phyloP scores from a whole-genome alignment of 2,797 vertebrate species.

The Oryzias dopingdopingensis region DNA sequence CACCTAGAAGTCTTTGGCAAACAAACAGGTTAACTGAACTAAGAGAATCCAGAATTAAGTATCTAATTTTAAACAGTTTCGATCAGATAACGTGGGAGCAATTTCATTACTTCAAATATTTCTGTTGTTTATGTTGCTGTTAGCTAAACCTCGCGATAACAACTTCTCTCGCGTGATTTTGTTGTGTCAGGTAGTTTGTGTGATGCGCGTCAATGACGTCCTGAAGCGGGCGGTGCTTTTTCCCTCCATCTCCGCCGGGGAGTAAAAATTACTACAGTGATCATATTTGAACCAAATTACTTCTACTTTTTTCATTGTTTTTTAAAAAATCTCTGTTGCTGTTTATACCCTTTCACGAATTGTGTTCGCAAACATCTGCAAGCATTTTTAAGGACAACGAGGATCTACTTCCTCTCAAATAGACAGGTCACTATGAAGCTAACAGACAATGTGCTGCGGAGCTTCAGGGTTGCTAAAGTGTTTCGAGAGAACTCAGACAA shows the following conservation, averaged over 20 bases:
- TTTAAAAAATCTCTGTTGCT: not conserved
- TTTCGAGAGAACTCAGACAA: constrained; percentile 98
- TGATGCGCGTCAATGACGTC: constrained; percentile 44
- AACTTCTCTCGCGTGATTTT: not conserved
- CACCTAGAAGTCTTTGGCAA: too few species aligned
- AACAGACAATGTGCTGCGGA: constrained; percentile 98
- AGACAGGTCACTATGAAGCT: constrained; percentile 89
- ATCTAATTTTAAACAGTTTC: too few species aligned
- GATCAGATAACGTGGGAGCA: too few species aligned
- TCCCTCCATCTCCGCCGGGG: constrained; percentile 20
- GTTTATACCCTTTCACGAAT: not conserved
- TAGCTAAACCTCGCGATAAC: constrained; percentile 39
- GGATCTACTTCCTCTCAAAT: constrained; percentile 55
- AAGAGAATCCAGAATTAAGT: too few species aligned
- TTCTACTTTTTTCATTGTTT: constrained; percentile 28
- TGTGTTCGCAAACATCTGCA: not conserved
- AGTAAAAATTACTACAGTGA: constrained; percentile 41
- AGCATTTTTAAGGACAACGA: constrained; percentile 14
- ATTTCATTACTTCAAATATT: too few species aligned
- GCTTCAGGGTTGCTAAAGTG: constrained; percentile 98
- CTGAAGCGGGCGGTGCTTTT: constrained; percentile 56
- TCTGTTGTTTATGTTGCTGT: not conserved
- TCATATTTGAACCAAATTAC: constrained; percentile 28
- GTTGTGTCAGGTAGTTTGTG: not conserved
- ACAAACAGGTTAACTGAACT: too few species aligned